Conservation (phyloP, 2,797 vertebrate genomes). For the Pristis pectinata region DNA sequence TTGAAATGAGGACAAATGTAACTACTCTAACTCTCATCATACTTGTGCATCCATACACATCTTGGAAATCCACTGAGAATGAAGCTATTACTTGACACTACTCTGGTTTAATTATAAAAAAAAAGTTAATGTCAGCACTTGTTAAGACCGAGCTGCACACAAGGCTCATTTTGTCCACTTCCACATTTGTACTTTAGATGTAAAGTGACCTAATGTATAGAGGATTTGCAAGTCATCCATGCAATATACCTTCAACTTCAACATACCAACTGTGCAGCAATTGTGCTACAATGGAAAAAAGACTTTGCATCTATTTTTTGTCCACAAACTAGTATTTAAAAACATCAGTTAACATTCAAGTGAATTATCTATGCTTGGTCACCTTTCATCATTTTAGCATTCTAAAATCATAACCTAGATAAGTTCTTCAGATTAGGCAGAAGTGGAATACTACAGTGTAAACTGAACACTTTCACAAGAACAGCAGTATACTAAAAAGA, state of each 20-base stretch:
- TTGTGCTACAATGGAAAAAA: constrained; percentile 34
- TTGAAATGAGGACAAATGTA: constrained; percentile 57
- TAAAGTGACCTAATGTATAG: constrained; percentile 30
- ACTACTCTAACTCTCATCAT: constrained; percentile 74
- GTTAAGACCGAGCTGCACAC: constrained; percentile 35
- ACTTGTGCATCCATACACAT: constrained; percentile 42
- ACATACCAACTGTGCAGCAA: constrained; percentile 11
- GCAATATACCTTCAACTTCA: constrained; percentile 33
- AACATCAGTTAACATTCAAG: constrained; percentile 35
- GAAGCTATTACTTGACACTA: constrained; percentile 16
- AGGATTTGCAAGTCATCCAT: constrained; percentile 18
- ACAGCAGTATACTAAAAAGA: constrained; percentile 50
- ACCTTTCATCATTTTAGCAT: constrained; percentile 25
- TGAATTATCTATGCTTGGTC: constrained; percentile 35
- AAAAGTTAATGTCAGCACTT: constrained; percentile 1
- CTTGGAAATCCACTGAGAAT: constrained; percentile 13
- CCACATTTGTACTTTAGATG: constrained; percentile 10
- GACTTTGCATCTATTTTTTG: constrained; percentile 3
- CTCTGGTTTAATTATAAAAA: not conserved
- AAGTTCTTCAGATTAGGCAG: constrained; percentile 45
- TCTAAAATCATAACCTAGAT: constrained; percentile 21
- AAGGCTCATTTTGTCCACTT: constrained; percentile 18
- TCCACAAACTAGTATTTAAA: constrained; percentile 18
- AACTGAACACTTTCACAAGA: constrained; percentile 62
- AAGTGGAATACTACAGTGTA: constrained; percentile 63